These are phyloP conservation scores for mouse (Mus musculus) DNA, from an alignment of 2,113 vertebrate species.

Conservation along the genomic window GRCm39 chr2:63288001-63288500, in stretches of 20 bases:
- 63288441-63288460: background rate
- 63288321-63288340: background rate
- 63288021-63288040: background rate
- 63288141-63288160: background rate
- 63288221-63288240: slow-evolving; percentile 5
- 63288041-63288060: background rate
- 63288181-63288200: background rate
- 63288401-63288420: slow-evolving; percentile 3
- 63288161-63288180: background rate
- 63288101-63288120: background rate
- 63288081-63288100: background rate
- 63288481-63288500: background rate
- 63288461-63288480: background rate
- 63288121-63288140: background rate
- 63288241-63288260: slow-evolving; percentile 18
- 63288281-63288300: slow-evolving; percentile 4
- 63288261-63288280: background rate
- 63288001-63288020: background rate
- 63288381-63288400: background rate
- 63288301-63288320: background rate
- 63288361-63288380: slow-evolving; percentile 37
- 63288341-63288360: background rate
- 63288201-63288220: background rate
- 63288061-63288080: background rate
- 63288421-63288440: slow-evolving; percentile 27